phyloP scores from a whole-genome alignment of 2,113 vertebrate species.

The Mobula hypostoma region DNA sequence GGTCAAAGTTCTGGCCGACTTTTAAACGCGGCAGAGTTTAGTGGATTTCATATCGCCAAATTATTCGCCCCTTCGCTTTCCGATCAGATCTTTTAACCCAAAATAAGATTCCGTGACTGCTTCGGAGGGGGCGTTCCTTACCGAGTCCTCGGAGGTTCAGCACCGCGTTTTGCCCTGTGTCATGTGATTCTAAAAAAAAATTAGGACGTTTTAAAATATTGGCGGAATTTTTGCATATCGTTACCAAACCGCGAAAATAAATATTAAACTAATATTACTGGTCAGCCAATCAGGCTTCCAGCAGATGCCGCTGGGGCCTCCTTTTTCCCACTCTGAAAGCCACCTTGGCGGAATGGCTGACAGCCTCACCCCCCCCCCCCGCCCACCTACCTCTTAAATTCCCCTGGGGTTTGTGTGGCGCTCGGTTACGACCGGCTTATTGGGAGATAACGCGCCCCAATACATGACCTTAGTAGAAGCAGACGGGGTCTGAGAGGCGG shows the following conservation, averaged over 20 bases:
- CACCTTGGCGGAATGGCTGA: background rate
- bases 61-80: background rate
- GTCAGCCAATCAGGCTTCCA: background rate
- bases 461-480: background rate
- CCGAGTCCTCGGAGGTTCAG: background rate
- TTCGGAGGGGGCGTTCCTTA: background rate
- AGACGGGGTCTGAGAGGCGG: background rate
- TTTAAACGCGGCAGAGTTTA: background rate
- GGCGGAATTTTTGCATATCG: background rate
- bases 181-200: background rate
- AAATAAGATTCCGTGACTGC: background rate
- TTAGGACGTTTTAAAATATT: background rate
- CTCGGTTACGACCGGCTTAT: background rate
- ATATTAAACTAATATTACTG: slow-evolving; percentile 18
- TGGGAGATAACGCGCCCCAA: background rate
- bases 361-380: too few relatives aligned
- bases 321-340: background rate
- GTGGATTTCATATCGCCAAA: background rate
- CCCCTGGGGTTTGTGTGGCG: background rate
- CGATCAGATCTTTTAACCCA: background rate
- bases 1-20: background rate
- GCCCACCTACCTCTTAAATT: background rate
- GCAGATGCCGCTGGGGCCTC: background rate
- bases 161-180: background rate
- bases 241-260: background rate